Conservation (phyloP, 2,888 invertebrate genomes). For the Drosophila neotestacea region DNA sequence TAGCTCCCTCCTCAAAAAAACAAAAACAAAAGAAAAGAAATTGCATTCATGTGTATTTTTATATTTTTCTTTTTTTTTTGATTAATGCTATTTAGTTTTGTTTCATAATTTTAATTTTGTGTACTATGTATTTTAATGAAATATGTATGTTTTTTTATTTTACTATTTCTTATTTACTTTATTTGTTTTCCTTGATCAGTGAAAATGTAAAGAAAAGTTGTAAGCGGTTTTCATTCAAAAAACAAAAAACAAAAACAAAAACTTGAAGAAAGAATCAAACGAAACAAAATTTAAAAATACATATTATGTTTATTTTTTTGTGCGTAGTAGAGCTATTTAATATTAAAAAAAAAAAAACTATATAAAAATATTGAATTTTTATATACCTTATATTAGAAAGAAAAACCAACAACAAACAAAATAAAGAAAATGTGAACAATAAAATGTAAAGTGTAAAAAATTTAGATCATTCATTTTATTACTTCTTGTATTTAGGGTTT, state of each 20-base stretch:
- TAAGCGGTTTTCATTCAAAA: constrained; percentile 47
- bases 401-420: constrained; percentile 48
- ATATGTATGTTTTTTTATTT: constrained; percentile 27
- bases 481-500: neutral
- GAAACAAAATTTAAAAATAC: constrained; percentile 23
- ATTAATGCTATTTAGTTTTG: constrained; percentile 51
- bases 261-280: constrained; percentile 12
- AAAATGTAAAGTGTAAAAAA: constrained; percentile 45
- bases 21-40: constrained; percentile 20
- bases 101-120: constrained; percentile 61
- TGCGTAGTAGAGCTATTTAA: constrained; percentile 71
- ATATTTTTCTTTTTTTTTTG: neutral
- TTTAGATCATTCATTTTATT: constrained; percentile 28
- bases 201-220: constrained; percentile 39
- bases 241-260: neutral
- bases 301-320: constrained; percentile 53
- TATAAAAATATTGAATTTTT: constrained; percentile 58
- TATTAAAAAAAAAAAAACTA: constrained; percentile 52
- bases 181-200: constrained; percentile 30
- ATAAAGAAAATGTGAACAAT: constrained; percentile 58
- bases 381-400: constrained; percentile 50
- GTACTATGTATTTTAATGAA: constrained; percentile 47
- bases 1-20: constrained; percentile 38
- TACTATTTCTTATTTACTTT: constrained; percentile 31
- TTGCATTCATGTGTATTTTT: constrained; percentile 44